Evolutionary conservation across 2,113 vertebrate genomes (phyloP).

Genomic region (Parus major): DNA sequence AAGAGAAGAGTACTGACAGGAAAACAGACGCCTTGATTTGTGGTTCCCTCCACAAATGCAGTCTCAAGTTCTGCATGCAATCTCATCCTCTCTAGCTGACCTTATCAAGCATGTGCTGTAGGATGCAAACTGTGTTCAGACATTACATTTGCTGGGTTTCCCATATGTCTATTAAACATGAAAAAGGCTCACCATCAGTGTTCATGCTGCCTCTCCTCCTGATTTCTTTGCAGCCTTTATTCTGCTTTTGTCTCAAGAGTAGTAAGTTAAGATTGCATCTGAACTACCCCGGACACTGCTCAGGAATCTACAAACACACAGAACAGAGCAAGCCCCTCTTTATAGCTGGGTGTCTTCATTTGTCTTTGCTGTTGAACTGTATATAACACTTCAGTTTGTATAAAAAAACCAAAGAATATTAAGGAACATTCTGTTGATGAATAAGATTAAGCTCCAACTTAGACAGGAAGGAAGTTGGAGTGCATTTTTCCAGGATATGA

Average conservation of each 20-base stretch:
- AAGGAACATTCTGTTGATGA: neutral
- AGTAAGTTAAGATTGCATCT: neutral
- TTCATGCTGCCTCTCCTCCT: neutral
- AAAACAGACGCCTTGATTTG: neutral
- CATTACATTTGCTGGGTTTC: neutral
- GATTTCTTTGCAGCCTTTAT: neutral
- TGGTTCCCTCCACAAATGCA: neutral
- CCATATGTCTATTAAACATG: neutral
- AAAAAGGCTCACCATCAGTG: neutral
- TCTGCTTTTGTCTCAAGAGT: neutral
- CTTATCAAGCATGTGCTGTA: neutral
- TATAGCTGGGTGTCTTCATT: neutral
- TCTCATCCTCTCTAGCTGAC: neutral
- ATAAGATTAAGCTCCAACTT: neutral
- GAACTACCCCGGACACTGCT: accelerated
- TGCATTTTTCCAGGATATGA: neutral
- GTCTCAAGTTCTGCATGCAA: neutral
- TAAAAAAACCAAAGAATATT: neutral
- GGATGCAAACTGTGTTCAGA: neutral
- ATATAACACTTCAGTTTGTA: neutral
- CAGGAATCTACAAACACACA: neutral
- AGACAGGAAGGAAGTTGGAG: neutral
- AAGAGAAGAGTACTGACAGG: neutral
- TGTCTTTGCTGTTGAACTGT: neutral
- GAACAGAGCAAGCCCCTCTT: neutral